A percentile compares a stretch with the other conserved stretches of the same genome.
Conservation (phyloP, 2,888 invertebrate genomes). For the Tachina grossa region DNA sequence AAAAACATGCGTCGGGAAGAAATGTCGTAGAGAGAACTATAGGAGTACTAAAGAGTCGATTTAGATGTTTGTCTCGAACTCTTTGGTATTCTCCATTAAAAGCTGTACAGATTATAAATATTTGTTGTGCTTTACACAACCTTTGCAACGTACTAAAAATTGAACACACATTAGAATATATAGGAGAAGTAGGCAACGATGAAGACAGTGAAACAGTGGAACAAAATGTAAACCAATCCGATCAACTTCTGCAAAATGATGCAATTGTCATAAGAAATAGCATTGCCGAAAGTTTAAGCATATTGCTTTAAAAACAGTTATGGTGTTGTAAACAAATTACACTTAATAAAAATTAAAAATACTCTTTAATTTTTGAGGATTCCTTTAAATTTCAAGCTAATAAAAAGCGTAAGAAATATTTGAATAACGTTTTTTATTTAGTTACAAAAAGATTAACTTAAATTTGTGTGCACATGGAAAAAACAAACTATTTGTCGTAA, state of each 20-base stretch:
- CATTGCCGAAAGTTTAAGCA: too few species aligned
- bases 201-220: neutral
- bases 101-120: slow-evolving; percentile 1
- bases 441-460: too few species aligned
- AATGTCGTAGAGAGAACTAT: slow-evolving; percentile 35
- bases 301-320: too few species aligned
- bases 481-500: neutral
- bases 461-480: too few species aligned
- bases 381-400: too few species aligned
- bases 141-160: neutral
- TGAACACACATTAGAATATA: neutral
- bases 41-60: slow-evolving; percentile 21
- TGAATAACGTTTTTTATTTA: too few species aligned
- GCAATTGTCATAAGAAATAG: too few species aligned
- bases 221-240: neutral
- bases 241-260: too few species aligned
- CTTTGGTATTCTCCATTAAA: slow-evolving; percentile 23
- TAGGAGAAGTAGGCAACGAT: neutral
- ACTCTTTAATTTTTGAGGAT: neutral
- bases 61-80: slow-evolving; percentile 16
- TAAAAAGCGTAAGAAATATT: too few species aligned
- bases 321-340: neutral
- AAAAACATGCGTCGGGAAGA: slow-evolving; percentile 13
- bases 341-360: slow-evolving; percentile 1
- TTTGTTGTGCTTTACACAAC: neutral